Evolutionary conservation across 2,888 invertebrate species (phyloP).

Genomic region (Lutraria lutraria): DNA sequence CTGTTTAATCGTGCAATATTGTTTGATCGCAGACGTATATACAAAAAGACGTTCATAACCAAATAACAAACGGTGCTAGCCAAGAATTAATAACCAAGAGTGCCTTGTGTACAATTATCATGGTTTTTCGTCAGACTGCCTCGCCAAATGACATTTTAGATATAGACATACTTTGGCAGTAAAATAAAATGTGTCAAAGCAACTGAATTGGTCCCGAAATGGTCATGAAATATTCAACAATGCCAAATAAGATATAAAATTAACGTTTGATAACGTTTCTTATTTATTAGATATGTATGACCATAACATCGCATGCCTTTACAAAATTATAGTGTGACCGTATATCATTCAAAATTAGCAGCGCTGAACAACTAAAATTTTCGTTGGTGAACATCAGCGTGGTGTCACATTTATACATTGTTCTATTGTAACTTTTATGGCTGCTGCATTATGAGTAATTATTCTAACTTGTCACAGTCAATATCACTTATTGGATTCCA

Average conservation of each 20-base stretch:
- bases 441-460: too few relatives aligned
- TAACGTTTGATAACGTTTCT: not conserved
- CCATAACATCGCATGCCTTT: not conserved
- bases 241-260: not conserved
- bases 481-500: too few relatives aligned
- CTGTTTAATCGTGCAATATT: slow-evolving; percentile 19
- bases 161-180: slow-evolving; percentile 5
- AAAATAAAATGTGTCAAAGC: not conserved
- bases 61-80: slow-evolving; percentile 15
- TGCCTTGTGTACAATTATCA: slow-evolving; percentile 4
- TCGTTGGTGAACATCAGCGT: not conserved
- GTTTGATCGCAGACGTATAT: slow-evolving; percentile 18
- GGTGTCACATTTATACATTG: too few relatives aligned
- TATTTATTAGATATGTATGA: not conserved
- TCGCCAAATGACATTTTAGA: not conserved
- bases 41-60: not conserved
- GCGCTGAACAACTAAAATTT: not conserved
- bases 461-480: too few relatives aligned
- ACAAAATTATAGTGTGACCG: not conserved
- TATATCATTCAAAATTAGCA: not conserved
- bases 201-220: not conserved
- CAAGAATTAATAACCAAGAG: slow-evolving; percentile 14
- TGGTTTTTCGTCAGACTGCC: not conserved
- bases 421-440: too few relatives aligned
- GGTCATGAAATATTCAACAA: not conserved